These are phyloP conservation scores for Rhamphomyia laevipes DNA, from an alignment of 2,888 invertebrate genomes.

Conservation along the genomic window DNA sequence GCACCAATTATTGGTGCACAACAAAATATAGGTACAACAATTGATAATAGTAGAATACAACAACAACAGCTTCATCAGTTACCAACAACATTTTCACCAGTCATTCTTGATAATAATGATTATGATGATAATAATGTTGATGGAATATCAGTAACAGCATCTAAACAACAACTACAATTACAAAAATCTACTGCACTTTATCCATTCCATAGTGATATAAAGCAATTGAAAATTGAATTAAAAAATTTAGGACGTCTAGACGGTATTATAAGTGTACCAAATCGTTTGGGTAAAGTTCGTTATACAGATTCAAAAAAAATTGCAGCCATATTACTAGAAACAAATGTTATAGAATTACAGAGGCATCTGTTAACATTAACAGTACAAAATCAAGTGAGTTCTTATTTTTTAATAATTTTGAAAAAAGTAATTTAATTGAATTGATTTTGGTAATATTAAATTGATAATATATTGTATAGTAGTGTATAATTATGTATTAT, in stretches of 20 bases:
- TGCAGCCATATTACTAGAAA: conserved; percentile 71
- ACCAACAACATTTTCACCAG: conserved; percentile 5
- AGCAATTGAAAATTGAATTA: conserved; percentile 22
- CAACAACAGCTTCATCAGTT: neutral
- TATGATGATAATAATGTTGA: neutral
- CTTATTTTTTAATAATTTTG: too few relatives aligned
- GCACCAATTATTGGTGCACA: conserved; percentile 9
- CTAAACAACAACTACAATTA: conserved; percentile 11
- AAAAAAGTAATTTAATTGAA: too few relatives aligned
- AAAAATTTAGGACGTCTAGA: conserved; percentile 51
- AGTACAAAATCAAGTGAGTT: conserved; percentile 69
- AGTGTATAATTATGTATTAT: too few relatives aligned
- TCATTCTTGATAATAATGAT: neutral
- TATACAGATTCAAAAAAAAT: conserved; percentile 63
- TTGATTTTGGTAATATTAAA: too few relatives aligned
- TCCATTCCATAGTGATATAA: conserved; percentile 30
- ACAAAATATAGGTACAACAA: neutral
- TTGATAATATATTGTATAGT: too few relatives aligned
- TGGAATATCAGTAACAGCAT: neutral
- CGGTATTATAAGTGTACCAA: conserved; percentile 52
- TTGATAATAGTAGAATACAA: neutral
- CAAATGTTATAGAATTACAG: conserved; percentile 70
- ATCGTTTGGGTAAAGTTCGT: conserved; percentile 48
- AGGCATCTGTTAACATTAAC: conserved; percentile 70
- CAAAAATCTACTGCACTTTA: neutral